A percentile compares a stretch with the other conserved stretches of the same genome.
Conservation (phyloP, 2,888 invertebrate species). For the Prenolepis imparis region DNA sequence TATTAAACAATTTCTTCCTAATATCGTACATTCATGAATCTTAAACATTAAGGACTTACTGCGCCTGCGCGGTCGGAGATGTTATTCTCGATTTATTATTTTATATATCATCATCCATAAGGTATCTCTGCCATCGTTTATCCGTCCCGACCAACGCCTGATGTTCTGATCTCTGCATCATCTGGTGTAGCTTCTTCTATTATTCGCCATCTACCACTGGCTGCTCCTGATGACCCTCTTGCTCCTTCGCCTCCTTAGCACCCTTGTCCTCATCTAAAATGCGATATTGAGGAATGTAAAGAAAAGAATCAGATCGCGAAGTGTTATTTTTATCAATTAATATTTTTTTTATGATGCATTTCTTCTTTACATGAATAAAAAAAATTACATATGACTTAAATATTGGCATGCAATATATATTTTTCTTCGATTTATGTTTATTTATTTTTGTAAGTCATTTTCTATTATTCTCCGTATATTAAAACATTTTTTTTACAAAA, state of each 20-base stretch:
- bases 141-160: slow-evolving; percentile 10
- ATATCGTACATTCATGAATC: slow-evolving; percentile 82
- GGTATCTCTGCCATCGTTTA: slow-evolving; percentile 31
- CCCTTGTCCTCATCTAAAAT: slow-evolving; percentile 71
- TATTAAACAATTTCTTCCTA: slow-evolving; percentile 83
- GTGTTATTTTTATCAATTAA: slow-evolving; percentile 4
- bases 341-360: slow-evolving; percentile 14
- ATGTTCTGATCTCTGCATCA: slow-evolving; percentile 25
- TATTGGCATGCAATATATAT: slow-evolving; percentile 17
- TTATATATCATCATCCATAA: slow-evolving; percentile 15
- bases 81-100: slow-evolving; percentile 43
- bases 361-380: slow-evolving; percentile 11
- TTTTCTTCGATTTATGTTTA: background rate
- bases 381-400: background rate
- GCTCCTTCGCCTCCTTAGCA: slow-evolving; percentile 61
- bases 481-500: background rate
- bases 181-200: slow-evolving; percentile 5
- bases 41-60: slow-evolving; percentile 69
- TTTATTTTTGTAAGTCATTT: slow-evolving; percentile 1
- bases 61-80: slow-evolving; percentile 41
- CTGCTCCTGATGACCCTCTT: slow-evolving; percentile 47
- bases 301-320: background rate
- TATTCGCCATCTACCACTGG: slow-evolving; percentile 53
- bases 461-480: background rate
- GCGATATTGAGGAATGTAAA: slow-evolving; percentile 66